Base-by-base conservation (phyloP, 1,140 invertebrate species). In the Harpegnathos saltator region DNA sequence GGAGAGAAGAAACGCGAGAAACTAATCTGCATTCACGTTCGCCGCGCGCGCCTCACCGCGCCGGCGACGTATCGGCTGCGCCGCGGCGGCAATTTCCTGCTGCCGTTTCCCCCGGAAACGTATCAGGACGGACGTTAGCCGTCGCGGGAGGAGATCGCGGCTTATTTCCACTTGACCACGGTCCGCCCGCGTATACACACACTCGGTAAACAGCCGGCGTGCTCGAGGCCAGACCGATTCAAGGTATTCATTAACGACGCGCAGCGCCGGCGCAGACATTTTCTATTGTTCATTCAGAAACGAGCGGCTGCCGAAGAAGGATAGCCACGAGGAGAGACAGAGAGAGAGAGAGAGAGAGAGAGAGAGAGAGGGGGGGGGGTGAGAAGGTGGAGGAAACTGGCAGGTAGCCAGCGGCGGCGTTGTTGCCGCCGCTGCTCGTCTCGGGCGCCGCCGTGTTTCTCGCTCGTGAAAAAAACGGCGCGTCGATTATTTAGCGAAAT, bases 271-370 rank as follows among this genome's bases (percentile, higher is more conserved):
- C 86, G 86, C 77, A 83, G 87, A 88, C 87, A 89, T 89, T 83
- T 89, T 89, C 87, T 88, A 89, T 89, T 89, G 87, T 89, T 83
- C 87, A 89, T 89, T 89, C 87, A 89, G 87, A 88, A 89, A 89
- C 80, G 68, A 85, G 72, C 83, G 86, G 72, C 59, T 69, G 74
- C 69, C 83, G 78, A 88, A 83, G 15, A 58, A 84, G 85, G 58
- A 74, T 87, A 86, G 86, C 74, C 82, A 54, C 54, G 85, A 75
- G 68, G 24, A 65, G 73, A 65, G n/a, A 66, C 38, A 68, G 17
- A 48, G 22, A 52, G 24, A 19, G 7, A 44, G 15, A 33, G 5
- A 63, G 33, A 19, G 17, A 38, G 29, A 75, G 62, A 24, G 38
- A 77, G 17, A 61, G 29, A 33, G 29, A 33, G 29, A 33, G 29